Conservation (phyloP, 2,797 vertebrate species). For the Chelmon rostratus region DNA sequence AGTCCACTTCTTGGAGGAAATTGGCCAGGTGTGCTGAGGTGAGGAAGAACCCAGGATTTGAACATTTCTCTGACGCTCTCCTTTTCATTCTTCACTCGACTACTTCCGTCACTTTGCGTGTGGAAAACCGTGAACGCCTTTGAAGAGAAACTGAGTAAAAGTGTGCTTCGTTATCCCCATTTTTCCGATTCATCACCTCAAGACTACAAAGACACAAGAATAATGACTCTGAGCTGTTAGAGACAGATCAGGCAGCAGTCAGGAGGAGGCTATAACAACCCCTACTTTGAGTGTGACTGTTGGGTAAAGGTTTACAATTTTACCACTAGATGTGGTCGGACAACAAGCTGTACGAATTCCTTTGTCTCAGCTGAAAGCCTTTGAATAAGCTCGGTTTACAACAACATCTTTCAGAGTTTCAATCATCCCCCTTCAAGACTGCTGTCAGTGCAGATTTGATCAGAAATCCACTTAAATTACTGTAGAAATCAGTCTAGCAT, state of each 20-base stretch:
- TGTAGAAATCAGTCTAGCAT: not conserved
- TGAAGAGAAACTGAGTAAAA: slow-evolving; percentile 10
- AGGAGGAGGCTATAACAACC: not conserved
- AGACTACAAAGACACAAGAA: slow-evolving; percentile 18
- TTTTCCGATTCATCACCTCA: not conserved
- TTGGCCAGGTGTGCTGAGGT: not conserved
- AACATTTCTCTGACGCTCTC: not conserved
- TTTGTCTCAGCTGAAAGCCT: slow-evolving; percentile 18
- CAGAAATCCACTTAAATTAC: slow-evolving; percentile 27
- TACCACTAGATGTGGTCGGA: not conserved
- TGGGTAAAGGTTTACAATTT: slow-evolving; percentile 5
- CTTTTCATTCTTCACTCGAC: not conserved
- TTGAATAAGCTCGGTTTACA: slow-evolving; percentile 7
- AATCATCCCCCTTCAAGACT: not conserved
- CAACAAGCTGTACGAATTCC: not conserved
- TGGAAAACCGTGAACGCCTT: slow-evolving; percentile 19
- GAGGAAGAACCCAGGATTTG: not conserved
- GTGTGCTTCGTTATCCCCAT: not conserved
- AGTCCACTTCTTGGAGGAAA: not conserved
- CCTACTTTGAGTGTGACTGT: not conserved
- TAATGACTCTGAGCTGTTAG: not conserved
- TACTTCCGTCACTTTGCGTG: not conserved
- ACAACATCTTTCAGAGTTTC: slow-evolving; percentile 34
- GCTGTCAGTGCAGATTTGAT: slow-evolving; percentile 32
- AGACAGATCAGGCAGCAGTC: not conserved